Percentiles rank a stretch among this genome's conserved stretches.
phyloP scores from a whole-genome alignment of 2,797 vertebrate genomes.

The Poecilia velifera region DNA sequence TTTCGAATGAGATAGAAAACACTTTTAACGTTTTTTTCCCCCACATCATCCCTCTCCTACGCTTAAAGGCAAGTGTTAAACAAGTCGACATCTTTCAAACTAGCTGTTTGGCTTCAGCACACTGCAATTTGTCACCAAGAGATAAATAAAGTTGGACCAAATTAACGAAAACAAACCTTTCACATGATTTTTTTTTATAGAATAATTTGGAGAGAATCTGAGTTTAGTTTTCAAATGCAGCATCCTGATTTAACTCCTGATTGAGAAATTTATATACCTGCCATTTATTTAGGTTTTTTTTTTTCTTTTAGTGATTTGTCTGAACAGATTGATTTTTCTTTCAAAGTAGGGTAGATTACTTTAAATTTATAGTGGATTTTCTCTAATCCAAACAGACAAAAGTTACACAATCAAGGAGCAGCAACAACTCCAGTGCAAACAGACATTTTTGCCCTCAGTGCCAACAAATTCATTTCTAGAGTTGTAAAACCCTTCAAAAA shows the following conservation, averaged over 20 bases:
- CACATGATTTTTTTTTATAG: background rate
- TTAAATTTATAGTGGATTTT: background rate
- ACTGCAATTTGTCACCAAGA: conserved; percentile 38
- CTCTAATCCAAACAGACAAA: background rate
- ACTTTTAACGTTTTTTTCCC: background rate
- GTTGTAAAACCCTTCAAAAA: background rate
- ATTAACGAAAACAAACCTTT: conserved; percentile 46
- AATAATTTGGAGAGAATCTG: background rate
- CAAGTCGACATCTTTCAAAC: conserved; percentile 13
- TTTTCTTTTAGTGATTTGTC: background rate
- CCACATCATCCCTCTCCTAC: background rate
- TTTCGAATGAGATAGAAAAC: conserved; percentile 5
- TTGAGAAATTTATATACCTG: background rate
- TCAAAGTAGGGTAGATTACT: too few species aligned
- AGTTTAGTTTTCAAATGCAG: background rate
- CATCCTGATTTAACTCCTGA: background rate
- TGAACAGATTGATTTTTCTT: background rate
- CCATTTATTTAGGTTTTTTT: background rate
- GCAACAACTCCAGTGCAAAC: background rate
- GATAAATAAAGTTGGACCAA: conserved; percentile 74
- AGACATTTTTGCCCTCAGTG: background rate
- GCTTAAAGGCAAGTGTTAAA: conserved; percentile 24
- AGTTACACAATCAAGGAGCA: background rate
- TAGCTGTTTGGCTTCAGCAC: conserved; percentile 41
- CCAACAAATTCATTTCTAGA: background rate